Percentiles rank a stretch among this genome's conserved stretches.
Conservation (phyloP, 2,888 invertebrate species). For the Tetrapedia diversipes region DNA sequence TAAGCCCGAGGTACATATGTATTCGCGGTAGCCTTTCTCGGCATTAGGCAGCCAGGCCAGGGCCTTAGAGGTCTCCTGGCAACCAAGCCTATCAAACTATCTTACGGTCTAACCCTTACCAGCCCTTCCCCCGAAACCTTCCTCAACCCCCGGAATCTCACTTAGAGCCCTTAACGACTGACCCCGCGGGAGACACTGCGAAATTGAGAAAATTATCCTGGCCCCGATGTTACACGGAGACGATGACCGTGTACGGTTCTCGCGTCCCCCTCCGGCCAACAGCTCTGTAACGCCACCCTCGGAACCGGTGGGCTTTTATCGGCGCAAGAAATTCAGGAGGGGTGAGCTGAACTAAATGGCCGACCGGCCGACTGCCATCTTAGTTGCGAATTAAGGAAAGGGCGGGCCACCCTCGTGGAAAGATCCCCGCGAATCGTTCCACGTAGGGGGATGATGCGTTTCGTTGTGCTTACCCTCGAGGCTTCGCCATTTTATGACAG, state of each 20-base stretch:
- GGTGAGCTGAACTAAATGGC: conserved; percentile 65
- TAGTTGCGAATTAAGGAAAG: conserved; percentile 82
- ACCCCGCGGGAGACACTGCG: conserved; percentile 81
- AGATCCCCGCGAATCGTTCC: conserved; percentile 29
- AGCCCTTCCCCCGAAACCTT: conserved; percentile 66
- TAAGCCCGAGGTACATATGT: conserved; percentile 69
- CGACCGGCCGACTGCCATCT: conserved; percentile 79
- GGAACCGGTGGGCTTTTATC: conserved; percentile 43
- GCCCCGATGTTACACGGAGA: conserved; percentile 76
- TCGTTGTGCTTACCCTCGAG: conserved; percentile 60
- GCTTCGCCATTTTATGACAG: conserved; percentile 46
- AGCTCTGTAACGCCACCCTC: conserved; percentile 38
- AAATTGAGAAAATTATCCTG: conserved; percentile 83
- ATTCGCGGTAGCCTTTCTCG: conserved; percentile 74
- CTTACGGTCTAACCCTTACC: conserved; percentile 78
- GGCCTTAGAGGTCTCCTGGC: conserved; percentile 81
- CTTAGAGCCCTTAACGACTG: conserved; percentile 82
- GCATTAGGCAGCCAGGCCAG: conserved; percentile 78
- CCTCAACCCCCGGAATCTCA: conserved; percentile 81
- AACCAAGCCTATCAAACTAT: conserved; percentile 83
- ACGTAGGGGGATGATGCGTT: conserved; percentile 49
- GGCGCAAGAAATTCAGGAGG: conserved; percentile 61
- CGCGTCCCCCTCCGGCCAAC: conserved; percentile 38
- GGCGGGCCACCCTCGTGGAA: conserved; percentile 72
- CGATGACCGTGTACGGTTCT: conserved; percentile 74